A percentile compares a stretch with the other conserved stretches of the same genome.
phyloP scores from a whole-genome alignment of 2,797 vertebrate species.

The Vultur gryphus region DNA sequence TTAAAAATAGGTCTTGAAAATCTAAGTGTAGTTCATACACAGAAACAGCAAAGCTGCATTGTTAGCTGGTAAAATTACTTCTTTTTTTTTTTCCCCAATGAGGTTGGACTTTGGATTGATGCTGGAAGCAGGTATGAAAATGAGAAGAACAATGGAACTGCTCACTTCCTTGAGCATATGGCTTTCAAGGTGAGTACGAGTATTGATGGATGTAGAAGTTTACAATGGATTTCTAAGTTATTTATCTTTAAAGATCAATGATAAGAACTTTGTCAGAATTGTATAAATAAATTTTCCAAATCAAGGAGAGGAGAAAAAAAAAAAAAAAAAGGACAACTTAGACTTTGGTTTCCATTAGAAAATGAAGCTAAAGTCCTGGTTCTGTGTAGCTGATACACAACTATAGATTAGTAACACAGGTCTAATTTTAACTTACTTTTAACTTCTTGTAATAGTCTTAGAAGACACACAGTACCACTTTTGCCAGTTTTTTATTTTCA shows the following conservation, averaged over 20 bases:
- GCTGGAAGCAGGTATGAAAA: slow-evolving; percentile 98
- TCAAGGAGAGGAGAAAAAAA: no score
- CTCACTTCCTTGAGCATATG: slow-evolving; percentile 98
- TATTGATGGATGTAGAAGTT: background rate
- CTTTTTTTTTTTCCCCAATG: background rate
- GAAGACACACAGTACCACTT: background rate
- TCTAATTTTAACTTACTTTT: background rate
- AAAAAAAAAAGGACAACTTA: background rate
- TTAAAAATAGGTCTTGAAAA: background rate
- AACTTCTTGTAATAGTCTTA: background rate
- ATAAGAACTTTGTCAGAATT: background rate
- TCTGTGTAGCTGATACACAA: background rate
- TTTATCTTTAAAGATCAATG: background rate
- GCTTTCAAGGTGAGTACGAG: slow-evolving; percentile 89
- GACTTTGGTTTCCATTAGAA: background rate
- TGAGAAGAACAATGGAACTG: slow-evolving; percentile 95
- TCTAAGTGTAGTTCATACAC: background rate
- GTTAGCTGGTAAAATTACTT: background rate
- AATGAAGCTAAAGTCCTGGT: background rate
- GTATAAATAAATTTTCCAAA: background rate
- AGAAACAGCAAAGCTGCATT: background rate
- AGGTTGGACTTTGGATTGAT: slow-evolving; percentile 99
- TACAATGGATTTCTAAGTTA: background rate
- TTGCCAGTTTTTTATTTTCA: background rate
- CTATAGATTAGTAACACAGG: background rate